These are phyloP conservation scores for Brachystomella parvula DNA, from an alignment of 1,140 invertebrate species.

Conservation along the genomic window DNA sequence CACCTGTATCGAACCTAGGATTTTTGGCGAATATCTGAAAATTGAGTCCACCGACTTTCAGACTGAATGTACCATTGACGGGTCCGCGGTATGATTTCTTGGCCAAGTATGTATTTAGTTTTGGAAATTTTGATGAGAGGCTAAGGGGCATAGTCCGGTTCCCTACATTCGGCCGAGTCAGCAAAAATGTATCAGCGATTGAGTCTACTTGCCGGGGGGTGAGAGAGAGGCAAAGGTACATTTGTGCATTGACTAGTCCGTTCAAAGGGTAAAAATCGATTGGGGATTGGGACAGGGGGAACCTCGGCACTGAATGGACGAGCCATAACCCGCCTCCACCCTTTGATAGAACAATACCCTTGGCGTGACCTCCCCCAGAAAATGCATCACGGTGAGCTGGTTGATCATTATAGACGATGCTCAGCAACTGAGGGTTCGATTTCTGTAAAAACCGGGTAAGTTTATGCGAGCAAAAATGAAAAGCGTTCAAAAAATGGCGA, in stretches of 20 bases:
- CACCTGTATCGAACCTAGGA: not conserved
- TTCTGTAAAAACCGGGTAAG: not conserved
- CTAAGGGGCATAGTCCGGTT: not conserved
- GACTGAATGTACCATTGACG: not conserved
- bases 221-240: constrained; percentile 7
- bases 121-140: not conserved
- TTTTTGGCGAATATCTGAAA: constrained; percentile 5
- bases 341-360: constrained; percentile 69
- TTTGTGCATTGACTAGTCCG: constrained; percentile 9
- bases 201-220: not conserved
- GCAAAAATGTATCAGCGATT: not conserved
- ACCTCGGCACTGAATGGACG: constrained; percentile 80
- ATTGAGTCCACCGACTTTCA: not conserved
- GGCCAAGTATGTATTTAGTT: not conserved
- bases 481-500: not conserved
- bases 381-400: constrained; percentile 3
- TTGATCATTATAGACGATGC: constrained; percentile 12
- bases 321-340: constrained; percentile 71
- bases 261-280: constrained; percentile 3
- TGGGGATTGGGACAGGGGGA: constrained; percentile 48
- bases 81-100: not conserved
- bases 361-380: constrained; percentile 63
- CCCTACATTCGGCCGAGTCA: not conserved
- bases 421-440: not conserved
- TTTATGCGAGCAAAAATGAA: too few relatives aligned